Percentiles rank a stretch among this genome's conserved stretches.
Conservation (phyloP, 2,888 invertebrate species). For the Drosophila sordidula region DNA sequence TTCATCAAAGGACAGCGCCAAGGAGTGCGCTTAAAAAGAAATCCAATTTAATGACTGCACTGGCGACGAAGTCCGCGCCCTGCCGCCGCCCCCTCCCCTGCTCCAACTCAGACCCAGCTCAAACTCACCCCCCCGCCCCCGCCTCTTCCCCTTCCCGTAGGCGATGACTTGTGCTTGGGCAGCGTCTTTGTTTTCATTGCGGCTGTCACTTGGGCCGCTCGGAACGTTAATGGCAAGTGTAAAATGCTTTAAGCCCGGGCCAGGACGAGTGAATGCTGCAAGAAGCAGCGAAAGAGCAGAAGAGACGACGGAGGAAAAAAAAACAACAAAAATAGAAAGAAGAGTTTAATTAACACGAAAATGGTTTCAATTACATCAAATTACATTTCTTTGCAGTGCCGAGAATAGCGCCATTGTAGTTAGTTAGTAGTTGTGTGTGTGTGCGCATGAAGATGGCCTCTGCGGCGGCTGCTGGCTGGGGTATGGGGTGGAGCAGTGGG, state of each 20-base stretch:
- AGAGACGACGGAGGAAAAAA: slow-evolving; percentile 9
- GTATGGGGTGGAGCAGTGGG: not conserved
- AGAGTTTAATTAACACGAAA: slow-evolving; percentile 81
- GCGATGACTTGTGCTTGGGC: slow-evolving; percentile 71
- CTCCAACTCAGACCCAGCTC: slow-evolving; percentile 62
- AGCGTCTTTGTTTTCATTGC: slow-evolving; percentile 79
- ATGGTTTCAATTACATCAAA: slow-evolving; percentile 80
- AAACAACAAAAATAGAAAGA: slow-evolving; percentile 49
- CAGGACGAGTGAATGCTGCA: slow-evolving; percentile 1
- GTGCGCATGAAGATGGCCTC: slow-evolving; percentile 13
- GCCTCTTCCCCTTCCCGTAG: slow-evolving; percentile 9
- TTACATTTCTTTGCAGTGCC: slow-evolving; percentile 74
- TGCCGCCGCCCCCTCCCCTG: not conserved
- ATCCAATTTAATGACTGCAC: slow-evolving; percentile 81
- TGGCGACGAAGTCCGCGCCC: slow-evolving; percentile 28
- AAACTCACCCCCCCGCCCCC: slow-evolving; percentile 26
- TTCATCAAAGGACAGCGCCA: slow-evolving; percentile 41
- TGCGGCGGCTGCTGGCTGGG: slow-evolving; percentile 22
- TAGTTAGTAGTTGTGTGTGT: slow-evolving; percentile 52
- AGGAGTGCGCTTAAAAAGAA: slow-evolving; percentile 61
- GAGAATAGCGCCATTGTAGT: slow-evolving; percentile 66
- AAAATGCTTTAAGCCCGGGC: slow-evolving; percentile 77
- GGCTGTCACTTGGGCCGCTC: slow-evolving; percentile 78
- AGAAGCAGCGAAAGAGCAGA: not conserved
- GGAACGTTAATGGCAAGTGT: slow-evolving; percentile 81